phyloP scores from a whole-genome alignment of 2,797 vertebrate species.

The Artibeus jamaicensis region DNA sequence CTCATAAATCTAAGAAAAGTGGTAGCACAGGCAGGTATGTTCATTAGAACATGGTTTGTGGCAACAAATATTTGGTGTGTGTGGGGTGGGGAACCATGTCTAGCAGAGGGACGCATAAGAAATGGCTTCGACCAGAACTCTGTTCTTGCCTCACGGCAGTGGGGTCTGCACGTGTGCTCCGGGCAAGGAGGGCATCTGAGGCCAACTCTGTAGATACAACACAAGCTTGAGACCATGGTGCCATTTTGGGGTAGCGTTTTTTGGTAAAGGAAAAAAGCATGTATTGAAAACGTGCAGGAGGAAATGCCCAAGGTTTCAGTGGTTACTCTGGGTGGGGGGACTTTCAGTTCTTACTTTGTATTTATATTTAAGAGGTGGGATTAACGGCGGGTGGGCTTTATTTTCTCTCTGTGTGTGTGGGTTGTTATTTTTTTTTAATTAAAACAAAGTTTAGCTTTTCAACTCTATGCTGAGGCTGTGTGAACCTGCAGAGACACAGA shows the following conservation, averaged over 20 bases:
- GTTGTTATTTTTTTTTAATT: not conserved
- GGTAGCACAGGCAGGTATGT: too few relatives aligned
- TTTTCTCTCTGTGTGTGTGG: not conserved
- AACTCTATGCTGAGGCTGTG: not conserved
- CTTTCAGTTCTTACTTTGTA: conserved; percentile 65
- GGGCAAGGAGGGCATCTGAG: not conserved
- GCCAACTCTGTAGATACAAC: rapidly evolving
- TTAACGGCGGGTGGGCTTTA: not conserved
- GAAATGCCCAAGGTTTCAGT: not conserved
- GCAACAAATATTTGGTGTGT: not conserved
- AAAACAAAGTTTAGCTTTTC: not conserved
- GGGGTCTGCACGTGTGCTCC: rapidly evolving
- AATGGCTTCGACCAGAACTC: rapidly evolving
- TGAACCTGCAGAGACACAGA: not conserved
- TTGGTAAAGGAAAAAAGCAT: not conserved
- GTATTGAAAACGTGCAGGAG: conserved; percentile 16
- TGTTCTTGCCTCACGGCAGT: rapidly evolving
- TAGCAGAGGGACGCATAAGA: not conserved
- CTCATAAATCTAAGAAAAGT: not conserved
- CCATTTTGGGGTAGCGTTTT: not conserved
- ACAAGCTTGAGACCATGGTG: not conserved
- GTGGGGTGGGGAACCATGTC: too few relatives aligned
- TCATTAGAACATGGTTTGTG: not conserved
- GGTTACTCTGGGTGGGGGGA: not conserved
- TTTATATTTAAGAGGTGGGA: conserved; percentile 33